Base-by-base conservation (phyloP, 2,113 vertebrate genomes). In the Lanius collurio region DNA sequence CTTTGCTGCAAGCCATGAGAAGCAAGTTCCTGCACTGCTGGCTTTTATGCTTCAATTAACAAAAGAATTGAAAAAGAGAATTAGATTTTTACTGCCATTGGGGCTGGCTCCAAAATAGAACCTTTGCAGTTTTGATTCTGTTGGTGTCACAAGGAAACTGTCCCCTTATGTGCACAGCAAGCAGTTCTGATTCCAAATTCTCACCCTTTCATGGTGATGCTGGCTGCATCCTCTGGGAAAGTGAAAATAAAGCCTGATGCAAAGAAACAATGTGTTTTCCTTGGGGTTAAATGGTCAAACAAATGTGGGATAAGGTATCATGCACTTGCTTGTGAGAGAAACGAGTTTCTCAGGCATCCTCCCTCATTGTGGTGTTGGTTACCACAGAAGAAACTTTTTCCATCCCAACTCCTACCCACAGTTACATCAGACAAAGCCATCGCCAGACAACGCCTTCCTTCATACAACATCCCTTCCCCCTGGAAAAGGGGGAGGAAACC, bases 401-500 rank as follows among this genome's bases (percentile, higher is more conserved):
- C 47, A 81, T 57, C 71, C 39, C 63, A 33, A 21, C 63, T n/a
- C 55, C 82, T 35, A 73, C 69, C 78, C 60, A 6, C 5, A 35
- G 49, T 62, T 59, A 75, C 41, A 64, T 76, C 79, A 91, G 68
- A 83, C 81, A 88, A 69, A 85, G 60, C 85, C 46, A 79, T 49
- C 0, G 1, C 41, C 71, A 56, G 78, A 42, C 75, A n/a, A 5
- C 1, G 5, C 46, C 68, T 63, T 64, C 78, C 78, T 69, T 90
- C 57, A 47, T 20, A 49, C 62, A 69, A 35, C 63, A 44, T 81
- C 91, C 60, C 56, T 78, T 41, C n/a, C 70, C 23, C 33, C 47
- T 91, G 46, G 80, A 83, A 87, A 95, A 94, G 87, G 64, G 86
- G 73, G 44, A 92, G 59, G 68, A 90, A 89, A 83, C 76, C 64